A percentile compares a stretch with the other conserved stretches of the same genome.
These are phyloP conservation scores for Pomacea canaliculata DNA, from an alignment of 2,888 invertebrate genomes.

Conservation along the genomic window DNA sequence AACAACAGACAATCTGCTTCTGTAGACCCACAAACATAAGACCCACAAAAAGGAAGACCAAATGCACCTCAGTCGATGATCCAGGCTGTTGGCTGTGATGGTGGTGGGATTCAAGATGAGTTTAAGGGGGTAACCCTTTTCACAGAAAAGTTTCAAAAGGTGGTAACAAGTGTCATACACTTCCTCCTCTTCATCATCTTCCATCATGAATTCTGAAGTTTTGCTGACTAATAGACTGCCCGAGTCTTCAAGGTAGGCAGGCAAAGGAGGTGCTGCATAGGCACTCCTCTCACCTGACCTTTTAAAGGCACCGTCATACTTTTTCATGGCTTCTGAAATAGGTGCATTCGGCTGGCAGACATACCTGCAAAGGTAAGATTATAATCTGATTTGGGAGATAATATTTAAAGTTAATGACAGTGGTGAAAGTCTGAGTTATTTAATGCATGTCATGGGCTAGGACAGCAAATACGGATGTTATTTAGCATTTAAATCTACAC, in stretches of 20 bases:
- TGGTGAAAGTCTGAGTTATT: no score
- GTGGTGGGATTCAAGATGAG: constrained; percentile 80
- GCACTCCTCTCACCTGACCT: constrained; percentile 41
- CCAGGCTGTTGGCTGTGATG: constrained; percentile 84
- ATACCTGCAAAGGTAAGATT: constrained; percentile 73
- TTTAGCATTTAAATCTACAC: no score
- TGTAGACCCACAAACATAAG: no score
- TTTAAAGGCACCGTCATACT: constrained; percentile 77
- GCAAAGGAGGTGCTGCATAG: constrained; percentile 65
- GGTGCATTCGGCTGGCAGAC: constrained; percentile 79
- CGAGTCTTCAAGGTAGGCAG: constrained; percentile 62
- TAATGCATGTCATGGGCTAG: not conserved
- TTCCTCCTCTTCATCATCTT: constrained; percentile 32
- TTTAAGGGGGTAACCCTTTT: constrained; percentile 74
- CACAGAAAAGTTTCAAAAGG: constrained; percentile 82
- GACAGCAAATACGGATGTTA: no score
- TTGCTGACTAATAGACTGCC: constrained; percentile 18
- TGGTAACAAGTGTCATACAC: constrained; percentile 82
- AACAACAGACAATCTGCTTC: no score
- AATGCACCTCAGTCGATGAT: constrained; percentile 76
- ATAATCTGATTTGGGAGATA: not conserved
- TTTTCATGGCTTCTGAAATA: constrained; percentile 79
- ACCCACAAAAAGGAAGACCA: not conserved
- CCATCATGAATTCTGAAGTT: constrained; percentile 27
- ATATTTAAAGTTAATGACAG: not conserved